These are phyloP conservation scores for Alethe diademata DNA, from an alignment of 2,113 vertebrate species.

Conservation along the genomic window DNA sequence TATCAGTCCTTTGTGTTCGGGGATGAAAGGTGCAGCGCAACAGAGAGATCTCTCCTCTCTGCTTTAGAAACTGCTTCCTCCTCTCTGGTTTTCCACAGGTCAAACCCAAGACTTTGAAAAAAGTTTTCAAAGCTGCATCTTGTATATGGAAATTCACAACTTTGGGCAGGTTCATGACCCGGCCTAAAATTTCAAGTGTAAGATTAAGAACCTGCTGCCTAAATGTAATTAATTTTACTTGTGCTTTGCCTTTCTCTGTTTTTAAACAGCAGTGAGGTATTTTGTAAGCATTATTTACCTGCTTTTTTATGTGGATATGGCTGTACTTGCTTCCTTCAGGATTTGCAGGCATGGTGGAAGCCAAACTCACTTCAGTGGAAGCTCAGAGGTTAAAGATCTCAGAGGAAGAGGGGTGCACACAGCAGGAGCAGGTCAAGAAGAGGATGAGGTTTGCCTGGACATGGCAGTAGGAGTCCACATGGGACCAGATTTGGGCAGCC, in stretches of 20 bases:
- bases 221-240: neutral
- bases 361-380: neutral
- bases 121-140: neutral
- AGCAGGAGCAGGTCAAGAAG: neutral
- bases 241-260: neutral
- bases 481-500: neutral
- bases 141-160: slow-evolving; percentile 17
- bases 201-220: neutral
- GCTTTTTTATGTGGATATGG: neutral
- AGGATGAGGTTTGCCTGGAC: neutral
- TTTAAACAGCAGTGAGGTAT: neutral
- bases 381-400: neutral
- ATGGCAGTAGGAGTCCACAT: neutral
- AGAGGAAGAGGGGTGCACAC: neutral
- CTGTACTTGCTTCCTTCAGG: neutral
- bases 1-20: neutral
- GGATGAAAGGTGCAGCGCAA: neutral
- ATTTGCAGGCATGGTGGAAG: neutral
- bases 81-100: neutral
- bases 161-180: neutral
- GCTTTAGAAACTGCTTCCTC: neutral
- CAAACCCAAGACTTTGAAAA: neutral
- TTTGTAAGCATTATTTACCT: neutral
- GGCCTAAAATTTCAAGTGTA: neutral
- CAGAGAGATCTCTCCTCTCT: neutral